Evolutionary conservation across 2,797 vertebrate genomes (phyloP).

Genomic region (Calcarius lapponicus): DNA sequence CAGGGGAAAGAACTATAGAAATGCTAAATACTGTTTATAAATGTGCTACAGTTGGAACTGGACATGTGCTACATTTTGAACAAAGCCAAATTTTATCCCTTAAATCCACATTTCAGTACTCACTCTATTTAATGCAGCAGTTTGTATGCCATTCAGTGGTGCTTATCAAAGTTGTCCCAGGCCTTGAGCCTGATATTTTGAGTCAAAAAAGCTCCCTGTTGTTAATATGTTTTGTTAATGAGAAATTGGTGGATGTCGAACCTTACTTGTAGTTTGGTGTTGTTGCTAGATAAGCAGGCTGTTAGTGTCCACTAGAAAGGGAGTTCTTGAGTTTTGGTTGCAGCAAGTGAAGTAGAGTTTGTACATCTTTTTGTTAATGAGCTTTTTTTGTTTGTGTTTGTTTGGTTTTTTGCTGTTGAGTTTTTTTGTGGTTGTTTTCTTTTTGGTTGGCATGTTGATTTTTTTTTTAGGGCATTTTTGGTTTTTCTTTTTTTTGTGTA

Average conservation of each 20-base stretch:
- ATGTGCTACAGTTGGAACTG: not conserved
- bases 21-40: not conserved
- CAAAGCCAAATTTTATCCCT: not conserved
- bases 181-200: not conserved
- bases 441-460: not conserved
- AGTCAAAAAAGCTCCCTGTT: not conserved
- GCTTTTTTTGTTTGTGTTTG: not conserved
- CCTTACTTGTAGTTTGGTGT: not conserved
- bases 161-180: not conserved
- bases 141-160: not conserved
- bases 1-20: not conserved
- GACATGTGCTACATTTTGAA: not conserved
- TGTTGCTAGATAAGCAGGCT: not conserved
- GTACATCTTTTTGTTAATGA: not conserved
- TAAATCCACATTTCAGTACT: not conserved
- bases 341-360: not conserved
- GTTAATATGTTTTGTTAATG: not conserved
- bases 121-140: accelerated
- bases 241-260: not conserved
- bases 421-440: not conserved
- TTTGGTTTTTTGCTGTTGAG: too few relatives aligned
- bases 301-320: not conserved
- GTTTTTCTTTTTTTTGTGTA: not conserved
- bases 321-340: not conserved
- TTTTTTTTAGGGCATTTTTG: not conserved